Base-by-base conservation (phyloP, 2,888 invertebrate genomes). In the Psylliodes chrysocephalus region DNA sequence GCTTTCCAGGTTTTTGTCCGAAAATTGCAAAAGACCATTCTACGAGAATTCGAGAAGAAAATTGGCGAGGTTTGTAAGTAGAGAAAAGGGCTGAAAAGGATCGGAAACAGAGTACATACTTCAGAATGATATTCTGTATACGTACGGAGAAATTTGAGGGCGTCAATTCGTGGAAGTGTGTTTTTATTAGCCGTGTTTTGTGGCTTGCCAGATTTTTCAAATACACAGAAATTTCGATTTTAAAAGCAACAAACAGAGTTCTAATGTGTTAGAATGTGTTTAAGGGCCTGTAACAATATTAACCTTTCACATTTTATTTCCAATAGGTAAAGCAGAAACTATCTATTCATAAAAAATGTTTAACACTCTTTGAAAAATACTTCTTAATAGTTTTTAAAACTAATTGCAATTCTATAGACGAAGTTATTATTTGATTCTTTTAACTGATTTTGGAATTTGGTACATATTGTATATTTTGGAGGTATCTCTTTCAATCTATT, bases 1-100 rank as follows among this genome's bases (percentile, higher is more conserved):
- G 42, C 19, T 28, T 40, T 28, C 17, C 19, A 38, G 25, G 54
- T 54, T 40, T 54, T 28, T 54, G 54, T 42, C 42, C 25, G 42
- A 54, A 54, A 54, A 42, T 54, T 54, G 42, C 40, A 42, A 54
- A 54, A 42, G 42, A 42, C 25, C 54, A 25, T 28, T 40, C 54
- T 54, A n/a, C 14, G 15, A 17, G 35, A 14, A 42, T 22, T 17
- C 15, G 42, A 54, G 54, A 42, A 28, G 54, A 42, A 54, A 54
- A 54, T 54, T 54, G 54, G 25, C 15, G 54, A 40, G 42, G 54
- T 28, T 35, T 33, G 42, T 14, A 7, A 22, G 22, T 30, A 49
- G 28, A 49, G 22, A 51, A 47, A 28, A 28, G 25, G 8, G 42
- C 8, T 25, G 25, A 47, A 51, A 51, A 18, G 33, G 33, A 51